Conservation (phyloP, 2,797 vertebrate genomes). For the Pyrocephalus nanus region DNA sequence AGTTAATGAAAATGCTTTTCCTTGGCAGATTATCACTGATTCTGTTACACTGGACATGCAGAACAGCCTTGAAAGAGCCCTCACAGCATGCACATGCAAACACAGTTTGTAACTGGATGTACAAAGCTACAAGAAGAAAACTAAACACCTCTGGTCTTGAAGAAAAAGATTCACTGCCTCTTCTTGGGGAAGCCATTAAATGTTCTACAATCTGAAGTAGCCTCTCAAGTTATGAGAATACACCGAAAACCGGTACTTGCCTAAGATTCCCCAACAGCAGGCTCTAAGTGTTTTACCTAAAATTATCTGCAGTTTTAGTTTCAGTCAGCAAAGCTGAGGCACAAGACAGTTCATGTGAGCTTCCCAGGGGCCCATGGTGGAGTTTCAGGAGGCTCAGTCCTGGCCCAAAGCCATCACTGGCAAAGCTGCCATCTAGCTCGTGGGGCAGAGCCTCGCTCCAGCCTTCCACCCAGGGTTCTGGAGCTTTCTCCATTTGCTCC, state of each 20-base stretch:
- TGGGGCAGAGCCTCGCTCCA: background rate
- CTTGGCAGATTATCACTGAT: background rate
- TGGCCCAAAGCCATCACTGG: background rate
- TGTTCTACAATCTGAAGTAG: background rate
- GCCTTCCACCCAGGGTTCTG: background rate
- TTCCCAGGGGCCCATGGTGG: fast-evolving
- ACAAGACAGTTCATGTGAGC: fast-evolving
- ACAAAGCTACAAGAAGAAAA: background rate
- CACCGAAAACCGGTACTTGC: background rate
- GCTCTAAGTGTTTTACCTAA: background rate
- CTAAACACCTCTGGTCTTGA: background rate
- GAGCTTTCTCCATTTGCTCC: background rate
- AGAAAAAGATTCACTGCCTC: background rate
- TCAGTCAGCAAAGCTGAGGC: background rate
- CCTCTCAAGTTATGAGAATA: background rate
- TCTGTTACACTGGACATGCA: background rate
- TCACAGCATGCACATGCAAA: background rate
- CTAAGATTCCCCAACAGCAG: background rate
- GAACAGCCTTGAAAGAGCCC: background rate
- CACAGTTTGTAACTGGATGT: background rate
- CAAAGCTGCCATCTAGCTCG: background rate
- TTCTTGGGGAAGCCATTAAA: background rate
- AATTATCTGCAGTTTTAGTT: background rate
- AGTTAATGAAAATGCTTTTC: background rate
- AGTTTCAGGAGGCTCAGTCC: background rate